Conservation (phyloP, 2,113 vertebrate genomes). For the Nanger granti region DNA sequence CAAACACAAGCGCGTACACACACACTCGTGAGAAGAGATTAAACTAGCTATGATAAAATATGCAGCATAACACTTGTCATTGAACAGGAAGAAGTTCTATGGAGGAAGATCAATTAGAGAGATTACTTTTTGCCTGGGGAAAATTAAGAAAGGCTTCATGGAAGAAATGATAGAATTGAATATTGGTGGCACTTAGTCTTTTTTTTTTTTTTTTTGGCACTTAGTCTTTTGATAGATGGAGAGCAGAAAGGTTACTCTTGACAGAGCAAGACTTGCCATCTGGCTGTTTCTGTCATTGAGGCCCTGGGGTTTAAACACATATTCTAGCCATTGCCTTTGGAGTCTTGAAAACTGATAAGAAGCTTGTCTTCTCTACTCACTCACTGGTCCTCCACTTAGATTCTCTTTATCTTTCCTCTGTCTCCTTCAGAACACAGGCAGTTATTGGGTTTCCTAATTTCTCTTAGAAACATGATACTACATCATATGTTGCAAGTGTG, state of each 20-base stretch:
- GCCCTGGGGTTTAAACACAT: not conserved
- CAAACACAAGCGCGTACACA: not conserved
- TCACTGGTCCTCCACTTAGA: not conserved
- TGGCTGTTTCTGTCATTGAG: not conserved
- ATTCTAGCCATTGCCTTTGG: not conserved
- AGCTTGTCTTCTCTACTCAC: not conserved
- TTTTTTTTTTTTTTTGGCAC: not conserved
- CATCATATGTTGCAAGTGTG: not conserved
- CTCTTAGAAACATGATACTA: not conserved
- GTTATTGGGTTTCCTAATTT: slow-evolving; percentile 16
- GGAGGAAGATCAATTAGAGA: not conserved
- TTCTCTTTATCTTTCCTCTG: not conserved
- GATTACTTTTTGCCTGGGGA: not conserved
- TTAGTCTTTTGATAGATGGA: not conserved
- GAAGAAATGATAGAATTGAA: not conserved
- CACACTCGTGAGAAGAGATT: not conserved
- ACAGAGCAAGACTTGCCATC: not conserved
- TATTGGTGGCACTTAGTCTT: not conserved
- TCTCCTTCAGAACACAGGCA: not conserved
- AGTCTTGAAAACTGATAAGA: not conserved
- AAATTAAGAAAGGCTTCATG: not conserved
- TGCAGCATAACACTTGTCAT: not conserved
- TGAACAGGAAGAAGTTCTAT: not conserved
- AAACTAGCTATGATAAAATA: not conserved
- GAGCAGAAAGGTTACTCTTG: not conserved